These are phyloP conservation scores for Anarhynchus alexandrinus DNA, from an alignment of 2,113 vertebrate species.

Conservation along the genomic window DNA sequence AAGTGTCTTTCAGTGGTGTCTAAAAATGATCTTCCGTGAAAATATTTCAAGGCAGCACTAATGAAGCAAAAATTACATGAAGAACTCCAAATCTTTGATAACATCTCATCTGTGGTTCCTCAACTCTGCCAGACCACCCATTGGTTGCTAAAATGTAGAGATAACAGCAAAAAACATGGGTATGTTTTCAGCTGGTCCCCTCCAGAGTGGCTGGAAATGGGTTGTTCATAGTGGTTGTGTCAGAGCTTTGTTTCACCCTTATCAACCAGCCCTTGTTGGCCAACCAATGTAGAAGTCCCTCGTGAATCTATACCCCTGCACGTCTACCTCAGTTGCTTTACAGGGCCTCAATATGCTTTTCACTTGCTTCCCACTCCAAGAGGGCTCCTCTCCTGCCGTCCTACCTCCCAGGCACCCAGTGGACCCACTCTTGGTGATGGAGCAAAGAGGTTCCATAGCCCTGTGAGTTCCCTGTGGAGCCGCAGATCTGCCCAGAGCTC, in stretches of 20 bases:
- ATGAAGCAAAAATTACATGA: not conserved
- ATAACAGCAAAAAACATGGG: not conserved
- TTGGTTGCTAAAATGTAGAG: not conserved
- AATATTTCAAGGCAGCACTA: not conserved
- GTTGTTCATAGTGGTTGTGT: accelerated
- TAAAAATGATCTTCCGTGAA: not conserved
- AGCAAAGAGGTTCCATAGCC: not conserved
- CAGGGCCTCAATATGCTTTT: not conserved
- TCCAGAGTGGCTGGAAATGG: not conserved
- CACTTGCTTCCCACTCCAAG: not conserved
- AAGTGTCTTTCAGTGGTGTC: not conserved
- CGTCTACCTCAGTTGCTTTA: not conserved
- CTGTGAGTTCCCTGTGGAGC: accelerated
- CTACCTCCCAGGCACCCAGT: not conserved
- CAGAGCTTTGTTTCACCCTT: not conserved
- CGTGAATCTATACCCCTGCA: not conserved
- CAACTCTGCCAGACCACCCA: not conserved
- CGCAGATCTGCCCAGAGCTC: not conserved
- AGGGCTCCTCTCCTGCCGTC: not conserved
- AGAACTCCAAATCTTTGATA: not conserved
- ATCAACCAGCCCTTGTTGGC: not conserved
- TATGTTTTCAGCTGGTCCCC: not conserved
- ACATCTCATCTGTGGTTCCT: not conserved
- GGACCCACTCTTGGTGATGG: not conserved
- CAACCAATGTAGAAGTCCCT: not conserved